Evolutionary conservation across 2,797 vertebrate genomes (phyloP).

Genomic region (Hafferia zeledoni): DNA sequence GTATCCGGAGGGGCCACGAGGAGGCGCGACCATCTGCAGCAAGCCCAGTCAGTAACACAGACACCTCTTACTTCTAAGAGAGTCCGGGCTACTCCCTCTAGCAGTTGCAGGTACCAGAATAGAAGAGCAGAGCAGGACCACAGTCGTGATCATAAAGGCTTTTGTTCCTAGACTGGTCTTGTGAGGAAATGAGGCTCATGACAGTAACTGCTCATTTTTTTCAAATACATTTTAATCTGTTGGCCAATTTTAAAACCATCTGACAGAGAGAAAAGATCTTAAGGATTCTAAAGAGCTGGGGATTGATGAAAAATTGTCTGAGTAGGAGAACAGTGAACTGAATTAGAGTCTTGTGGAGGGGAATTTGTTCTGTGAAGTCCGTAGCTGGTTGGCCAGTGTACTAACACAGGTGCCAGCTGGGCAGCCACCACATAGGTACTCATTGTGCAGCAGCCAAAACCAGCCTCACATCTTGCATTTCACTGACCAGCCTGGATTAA

Average conservation of each 20-base stretch:
- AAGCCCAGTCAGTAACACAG: too few relatives aligned
- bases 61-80: too few relatives aligned
- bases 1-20: too few relatives aligned
- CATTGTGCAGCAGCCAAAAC: background rate
- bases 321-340: background rate
- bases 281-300: background rate
- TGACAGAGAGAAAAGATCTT: background rate
- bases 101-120: background rate
- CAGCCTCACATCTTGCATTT: background rate
- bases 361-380: background rate
- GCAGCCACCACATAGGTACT: background rate
- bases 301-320: background rate
- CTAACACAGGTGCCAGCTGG: background rate
- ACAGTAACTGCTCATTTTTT: background rate
- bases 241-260: background rate
- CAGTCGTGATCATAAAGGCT: background rate
- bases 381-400: background rate
- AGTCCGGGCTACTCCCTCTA: too few relatives aligned
- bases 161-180: background rate
- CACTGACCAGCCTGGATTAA: background rate
- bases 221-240: background rate
- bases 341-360: background rate
- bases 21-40: too few relatives aligned
- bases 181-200: background rate
- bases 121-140: background rate